Base-by-base conservation (phyloP, 2,888 invertebrate genomes). In the Trissoscelio sp. region DNA sequence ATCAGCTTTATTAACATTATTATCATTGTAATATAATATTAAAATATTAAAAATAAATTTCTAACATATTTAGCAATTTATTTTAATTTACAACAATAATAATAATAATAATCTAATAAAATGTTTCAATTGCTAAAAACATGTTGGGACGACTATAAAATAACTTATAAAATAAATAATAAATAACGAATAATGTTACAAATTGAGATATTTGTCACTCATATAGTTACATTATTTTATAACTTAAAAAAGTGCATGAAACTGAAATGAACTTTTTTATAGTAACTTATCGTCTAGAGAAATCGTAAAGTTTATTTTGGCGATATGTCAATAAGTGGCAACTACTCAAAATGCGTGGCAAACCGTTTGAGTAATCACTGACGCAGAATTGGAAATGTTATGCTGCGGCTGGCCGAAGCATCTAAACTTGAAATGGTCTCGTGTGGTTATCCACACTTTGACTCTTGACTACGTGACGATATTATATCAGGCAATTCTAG, bases 301-400 rank as follows among this genome's bases (percentile, higher is more conserved):
- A 7, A 62, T 48, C 46, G 12, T 14, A 44, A 57, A 69, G 46
- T 46, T 69, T 44, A 22, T 46, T 48, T 51, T 51, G 39, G 51
- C 28, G 51, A 58, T 28, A 9, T 39, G 58, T 72, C 58, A 72
- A 72, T 72, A 72, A 72, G 28, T 34, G 34, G 7, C n/a, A 48
- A 39, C 58, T 72, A 72, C 60, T 60, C 51, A 60, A 60, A 46
- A 57, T 60, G 44, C 60, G 39, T 72, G 22, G 39, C 51, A n/a
- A 72, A 14, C 5, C 31, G 28, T 58, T 60, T 51, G 58, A 48
- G 60, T 48, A 60, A 48, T 70, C 44, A 22, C 60, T 46, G 60
- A 51, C 42, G 51, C 51, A 51, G 48, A 58, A 60, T 60, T 72
- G 60, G 70, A 72, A 72, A 72, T 60, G 60, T 72, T 72, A 28